A percentile compares a stretch with the other conserved stretches of the same genome.
Evolutionary conservation across 2,113 vertebrate species (phyloP).

Genomic region (Budorcas taxicolor): DNA sequence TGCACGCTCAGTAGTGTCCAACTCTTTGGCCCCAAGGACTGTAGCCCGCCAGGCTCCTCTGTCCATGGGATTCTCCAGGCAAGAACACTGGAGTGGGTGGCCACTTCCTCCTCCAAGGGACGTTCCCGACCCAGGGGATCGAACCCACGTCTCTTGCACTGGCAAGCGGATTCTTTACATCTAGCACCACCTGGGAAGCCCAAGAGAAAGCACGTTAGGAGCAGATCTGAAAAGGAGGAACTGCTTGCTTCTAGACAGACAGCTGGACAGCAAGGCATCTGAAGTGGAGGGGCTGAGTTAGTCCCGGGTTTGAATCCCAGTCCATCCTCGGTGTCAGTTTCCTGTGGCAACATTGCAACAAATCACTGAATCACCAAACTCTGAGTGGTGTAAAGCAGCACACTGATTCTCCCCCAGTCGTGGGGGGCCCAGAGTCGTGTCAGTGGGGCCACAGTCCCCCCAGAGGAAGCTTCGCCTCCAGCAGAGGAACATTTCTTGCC

Average conservation of each 20-base stretch:
- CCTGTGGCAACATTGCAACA: neutral
- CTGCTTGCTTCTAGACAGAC: neutral
- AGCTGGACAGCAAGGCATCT: fast-evolving
- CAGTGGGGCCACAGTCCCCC: fast-evolving
- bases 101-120: neutral
- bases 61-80: neutral
- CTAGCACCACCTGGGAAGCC: neutral
- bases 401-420: fast-evolving
- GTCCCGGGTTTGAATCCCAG: neutral
- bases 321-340: fast-evolving
- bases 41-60: neutral
- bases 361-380: fast-evolving
- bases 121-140: neutral
- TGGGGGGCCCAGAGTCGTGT: fast-evolving
- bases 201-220: neutral
- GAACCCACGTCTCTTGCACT: neutral
- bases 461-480: neutral
- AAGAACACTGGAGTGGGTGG: neutral
- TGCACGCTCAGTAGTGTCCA: neutral
- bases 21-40: neutral
- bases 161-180: neutral
- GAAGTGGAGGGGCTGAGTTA: fast-evolving
- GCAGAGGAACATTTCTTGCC: neutral
- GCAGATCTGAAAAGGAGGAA: fast-evolving
- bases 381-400: neutral